Conservation (phyloP, 2,797 vertebrate species). For the Sebastes vulpes region DNA sequence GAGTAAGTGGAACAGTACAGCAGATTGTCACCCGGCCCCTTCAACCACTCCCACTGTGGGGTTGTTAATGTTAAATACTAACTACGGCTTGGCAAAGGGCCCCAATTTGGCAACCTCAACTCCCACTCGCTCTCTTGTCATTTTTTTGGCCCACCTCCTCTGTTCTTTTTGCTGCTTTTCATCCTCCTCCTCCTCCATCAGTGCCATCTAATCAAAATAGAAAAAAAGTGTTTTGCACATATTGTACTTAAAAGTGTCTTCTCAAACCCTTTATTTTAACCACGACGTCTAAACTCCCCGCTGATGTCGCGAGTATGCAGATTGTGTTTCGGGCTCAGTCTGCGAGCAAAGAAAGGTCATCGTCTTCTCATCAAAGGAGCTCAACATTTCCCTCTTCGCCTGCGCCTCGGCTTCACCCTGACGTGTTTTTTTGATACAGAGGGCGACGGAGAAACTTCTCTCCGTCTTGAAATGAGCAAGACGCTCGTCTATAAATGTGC, state of each 20-base stretch:
- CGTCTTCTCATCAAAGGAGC: constrained; percentile 10
- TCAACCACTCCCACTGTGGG: constrained; percentile 75
- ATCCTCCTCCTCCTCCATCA: constrained; percentile 29
- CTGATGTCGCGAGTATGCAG: not conserved
- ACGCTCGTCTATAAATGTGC: not conserved
- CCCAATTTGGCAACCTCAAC: constrained; percentile 73
- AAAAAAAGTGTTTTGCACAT: constrained; percentile 33
- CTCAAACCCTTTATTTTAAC: not conserved
- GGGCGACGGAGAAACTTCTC: constrained; percentile 15
- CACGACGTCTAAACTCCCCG: not conserved
- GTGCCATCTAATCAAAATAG: constrained; percentile 32
- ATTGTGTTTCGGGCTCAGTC: not conserved
- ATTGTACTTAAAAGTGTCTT: constrained; percentile 21
- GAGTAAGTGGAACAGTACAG: constrained; percentile 59
- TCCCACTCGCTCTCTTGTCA: constrained; percentile 72
- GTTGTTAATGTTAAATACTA: constrained; percentile 82
- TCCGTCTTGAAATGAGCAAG: constrained; percentile 20
- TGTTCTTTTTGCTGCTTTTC: constrained; percentile 53
- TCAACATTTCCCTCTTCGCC: not conserved
- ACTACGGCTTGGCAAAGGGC: constrained; percentile 65
- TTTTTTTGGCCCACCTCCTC: constrained; percentile 64
- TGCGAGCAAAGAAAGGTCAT: constrained; percentile 7
- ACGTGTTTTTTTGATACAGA: constrained; percentile 22
- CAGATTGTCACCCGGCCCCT: constrained; percentile 71
- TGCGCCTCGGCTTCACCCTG: constrained; percentile 4